Percentiles rank a stretch among this genome's conserved stretches.
phyloP scores from a whole-genome alignment of 2,113 vertebrate genomes.

The Thryonomys swinderianus region DNA sequence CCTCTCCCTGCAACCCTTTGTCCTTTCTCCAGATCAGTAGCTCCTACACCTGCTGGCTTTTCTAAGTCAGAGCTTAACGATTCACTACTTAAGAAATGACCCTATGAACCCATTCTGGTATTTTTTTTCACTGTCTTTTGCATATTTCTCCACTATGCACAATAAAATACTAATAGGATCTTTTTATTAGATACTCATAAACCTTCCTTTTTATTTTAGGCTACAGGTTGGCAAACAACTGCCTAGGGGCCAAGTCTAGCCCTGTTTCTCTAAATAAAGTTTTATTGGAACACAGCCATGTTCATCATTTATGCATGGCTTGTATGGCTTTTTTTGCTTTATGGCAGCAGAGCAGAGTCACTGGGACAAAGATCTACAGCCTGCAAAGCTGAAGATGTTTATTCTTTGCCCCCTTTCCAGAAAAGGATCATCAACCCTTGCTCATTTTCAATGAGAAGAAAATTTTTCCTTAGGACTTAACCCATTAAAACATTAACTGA shows the following conservation, averaged over 20 bases:
- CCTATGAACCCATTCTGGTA: not conserved
- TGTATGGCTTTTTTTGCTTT: not conserved
- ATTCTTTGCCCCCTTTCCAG: not conserved
- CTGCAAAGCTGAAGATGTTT: not conserved
- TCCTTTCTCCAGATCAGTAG: not conserved
- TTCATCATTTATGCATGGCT: not conserved
- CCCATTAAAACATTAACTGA: not conserved
- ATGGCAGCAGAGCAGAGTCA: not conserved
- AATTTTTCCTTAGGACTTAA: not conserved
- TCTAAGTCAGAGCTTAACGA: not conserved
- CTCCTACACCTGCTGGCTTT: not conserved
- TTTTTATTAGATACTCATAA: not conserved
- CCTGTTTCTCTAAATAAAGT: slow-evolving; percentile 21
- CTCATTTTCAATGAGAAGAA: slow-evolving; percentile 44
- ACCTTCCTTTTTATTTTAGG: not conserved
- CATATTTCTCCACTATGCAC: not conserved
- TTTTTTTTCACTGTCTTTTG: not conserved
- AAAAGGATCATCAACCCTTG: not conserved
- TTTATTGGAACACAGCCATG: not conserved
- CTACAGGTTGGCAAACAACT: not conserved
- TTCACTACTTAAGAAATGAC: too few relatives aligned
- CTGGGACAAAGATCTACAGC: not conserved
- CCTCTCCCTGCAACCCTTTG: not conserved
- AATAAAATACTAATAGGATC: not conserved
- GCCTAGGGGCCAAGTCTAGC: not conserved